These are phyloP conservation scores for Rhopilema esculentum DNA, from an alignment of 30 jellyfish, hydroid and myxozoan genomes.

Conservation along the genomic window DNA sequence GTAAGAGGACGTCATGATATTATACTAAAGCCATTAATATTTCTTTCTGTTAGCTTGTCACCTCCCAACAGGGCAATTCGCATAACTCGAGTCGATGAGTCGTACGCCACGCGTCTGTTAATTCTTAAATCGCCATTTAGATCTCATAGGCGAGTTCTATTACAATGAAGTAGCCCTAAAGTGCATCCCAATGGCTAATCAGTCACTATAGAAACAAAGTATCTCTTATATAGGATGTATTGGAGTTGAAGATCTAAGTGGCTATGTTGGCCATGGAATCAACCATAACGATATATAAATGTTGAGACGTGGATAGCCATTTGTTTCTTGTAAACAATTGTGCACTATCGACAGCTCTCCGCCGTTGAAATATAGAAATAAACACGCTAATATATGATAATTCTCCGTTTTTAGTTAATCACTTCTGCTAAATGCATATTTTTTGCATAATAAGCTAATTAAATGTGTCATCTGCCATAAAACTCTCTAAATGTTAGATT, in stretches of 20 bases:
- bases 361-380: not conserved
- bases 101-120: not conserved
- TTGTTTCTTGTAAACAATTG: not conserved
- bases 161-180: not conserved
- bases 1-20: not conserved
- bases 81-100: not conserved
- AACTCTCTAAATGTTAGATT: not conserved
- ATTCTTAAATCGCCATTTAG: not conserved
- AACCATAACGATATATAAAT: not conserved
- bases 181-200: not conserved
- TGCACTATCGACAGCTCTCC: not conserved
- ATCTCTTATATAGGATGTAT: not conserved
- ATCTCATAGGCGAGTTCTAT: not conserved
- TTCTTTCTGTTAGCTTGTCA: not conserved
- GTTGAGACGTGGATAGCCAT: not conserved
- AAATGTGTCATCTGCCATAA: not conserved
- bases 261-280: not conserved
- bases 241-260: not conserved
- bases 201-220: not conserved
- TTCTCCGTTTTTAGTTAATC: not conserved
- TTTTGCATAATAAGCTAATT: not conserved
- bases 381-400: not conserved
- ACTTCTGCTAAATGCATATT: not conserved
- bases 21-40: not conserved
- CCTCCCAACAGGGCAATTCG: not conserved